These are phyloP conservation scores for Epizoanthus stellaris DNA, from an alignment of 92 coral and sea anemone genomes.

Conservation along the genomic window DNA sequence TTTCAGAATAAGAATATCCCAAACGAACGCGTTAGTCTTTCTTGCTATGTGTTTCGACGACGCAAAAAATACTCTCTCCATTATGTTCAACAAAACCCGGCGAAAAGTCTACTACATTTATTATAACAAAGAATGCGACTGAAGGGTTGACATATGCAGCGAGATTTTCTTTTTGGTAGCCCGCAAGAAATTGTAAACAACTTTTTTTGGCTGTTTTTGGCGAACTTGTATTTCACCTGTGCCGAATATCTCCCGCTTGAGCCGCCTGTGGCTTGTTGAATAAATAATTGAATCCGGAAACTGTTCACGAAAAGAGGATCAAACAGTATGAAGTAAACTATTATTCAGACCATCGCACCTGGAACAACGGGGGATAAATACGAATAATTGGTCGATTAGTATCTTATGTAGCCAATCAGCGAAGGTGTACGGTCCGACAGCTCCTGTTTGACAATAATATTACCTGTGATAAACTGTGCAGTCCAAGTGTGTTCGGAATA, in stretches of 20 bases:
- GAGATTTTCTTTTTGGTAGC: background rate
- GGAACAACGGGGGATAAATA: slow-evolving; percentile 22
- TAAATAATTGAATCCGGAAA: slow-evolving; percentile 8
- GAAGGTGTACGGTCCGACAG: background rate
- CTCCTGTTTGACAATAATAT: background rate
- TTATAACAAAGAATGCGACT: background rate
- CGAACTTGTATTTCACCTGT: slow-evolving; percentile 7
- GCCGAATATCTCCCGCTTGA: background rate
- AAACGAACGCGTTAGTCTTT: no score
- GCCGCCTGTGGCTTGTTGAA: slow-evolving; percentile 26
- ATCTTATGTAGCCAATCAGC: slow-evolving; percentile 20
- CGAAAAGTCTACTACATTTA: background rate
- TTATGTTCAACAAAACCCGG: background rate
- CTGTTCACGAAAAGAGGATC: slow-evolving; percentile 7
- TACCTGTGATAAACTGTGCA: background rate
- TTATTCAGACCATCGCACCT: slow-evolving; percentile 21
- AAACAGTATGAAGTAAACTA: slow-evolving; percentile 7
- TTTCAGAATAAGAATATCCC: no score
- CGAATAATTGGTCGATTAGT: background rate
- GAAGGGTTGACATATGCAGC: background rate
- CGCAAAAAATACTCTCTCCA: background rate
- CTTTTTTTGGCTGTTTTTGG: background rate
- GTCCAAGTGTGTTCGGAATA: background rate
- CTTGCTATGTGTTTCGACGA: no score
- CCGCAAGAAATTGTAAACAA: slow-evolving; percentile 14